A percentile compares a stretch with the other conserved stretches of the same genome.
Conservation (phyloP, 2,797 vertebrate genomes). For the Astyanax mexicanus region DNA sequence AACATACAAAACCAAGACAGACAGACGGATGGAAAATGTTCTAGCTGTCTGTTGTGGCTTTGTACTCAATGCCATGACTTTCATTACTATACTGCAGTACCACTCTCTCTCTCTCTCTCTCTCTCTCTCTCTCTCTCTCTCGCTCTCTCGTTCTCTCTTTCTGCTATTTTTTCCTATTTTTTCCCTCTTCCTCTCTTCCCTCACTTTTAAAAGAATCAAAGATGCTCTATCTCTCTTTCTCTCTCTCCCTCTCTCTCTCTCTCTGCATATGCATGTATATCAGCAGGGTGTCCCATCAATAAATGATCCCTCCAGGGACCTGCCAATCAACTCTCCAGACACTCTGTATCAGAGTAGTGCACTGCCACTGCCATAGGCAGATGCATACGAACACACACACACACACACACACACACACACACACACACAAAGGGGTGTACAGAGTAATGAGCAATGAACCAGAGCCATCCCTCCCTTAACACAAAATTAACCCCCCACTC, state of each 20-base stretch:
- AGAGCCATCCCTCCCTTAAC: conserved; percentile 17
- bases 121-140: no score
- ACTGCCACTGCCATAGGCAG: not conserved
- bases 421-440: conserved; percentile 29
- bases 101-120: no score
- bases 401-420: conserved; percentile 28
- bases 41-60: no score
- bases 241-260: conserved; percentile 5
- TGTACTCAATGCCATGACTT: no score
- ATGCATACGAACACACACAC: conserved; percentile 26
- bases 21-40: no score
- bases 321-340: conserved; percentile 53
- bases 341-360: conserved; percentile 24
- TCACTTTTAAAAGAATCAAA: no score
- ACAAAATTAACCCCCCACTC: conserved; percentile 25
- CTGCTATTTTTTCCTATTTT: no score
- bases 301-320: conserved; percentile 47
- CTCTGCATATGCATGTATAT: conserved; percentile 10
- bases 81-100: no score
- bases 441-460: conserved; percentile 48
- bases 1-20: no score
- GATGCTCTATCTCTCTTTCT: conserved; percentile 7
- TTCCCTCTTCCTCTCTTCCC: no score
- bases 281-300: conserved; percentile 41
- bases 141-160: no score